Conservation (phyloP, 2,113 vertebrate species). For the Andinoacara biseriatus region DNA sequence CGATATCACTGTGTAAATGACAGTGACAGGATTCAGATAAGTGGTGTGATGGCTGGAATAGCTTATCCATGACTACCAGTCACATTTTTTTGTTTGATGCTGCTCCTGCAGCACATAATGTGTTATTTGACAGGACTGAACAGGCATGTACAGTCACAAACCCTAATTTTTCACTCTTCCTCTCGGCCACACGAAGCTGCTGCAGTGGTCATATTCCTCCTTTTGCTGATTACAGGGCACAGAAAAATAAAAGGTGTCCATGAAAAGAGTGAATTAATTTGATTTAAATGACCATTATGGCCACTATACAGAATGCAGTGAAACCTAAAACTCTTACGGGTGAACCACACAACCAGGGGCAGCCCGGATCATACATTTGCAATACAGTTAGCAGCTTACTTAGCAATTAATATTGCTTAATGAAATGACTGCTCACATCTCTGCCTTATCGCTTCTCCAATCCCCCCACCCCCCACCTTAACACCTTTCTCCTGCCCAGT, state of each 20-base stretch:
- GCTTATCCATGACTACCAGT: conserved; percentile 38
- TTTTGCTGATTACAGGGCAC: background rate
- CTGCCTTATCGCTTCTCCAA: conserved; percentile 26
- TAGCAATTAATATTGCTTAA: conserved; percentile 38
- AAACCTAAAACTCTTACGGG: background rate
- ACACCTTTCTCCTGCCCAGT: conserved; percentile 32
- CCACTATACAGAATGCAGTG: background rate
- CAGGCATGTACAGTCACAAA: conserved; percentile 19
- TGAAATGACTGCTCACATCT: conserved; percentile 48
- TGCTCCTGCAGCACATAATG: conserved; percentile 3
- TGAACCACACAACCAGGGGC: background rate
- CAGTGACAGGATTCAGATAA: conserved; percentile 46
- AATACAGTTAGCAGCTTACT: conserved; percentile 30
- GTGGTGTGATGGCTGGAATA: conserved; percentile 39
- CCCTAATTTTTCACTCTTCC: conserved; percentile 8
- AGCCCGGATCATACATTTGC: background rate
- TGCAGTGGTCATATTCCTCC: background rate
- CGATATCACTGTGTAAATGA: conserved; percentile 41
- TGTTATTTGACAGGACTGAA: conserved; percentile 16
- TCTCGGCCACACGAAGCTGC: background rate
- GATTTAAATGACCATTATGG: background rate
- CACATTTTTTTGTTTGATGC: conserved; percentile 10
- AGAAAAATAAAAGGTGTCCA: background rate
- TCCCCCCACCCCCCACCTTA: conserved; percentile 17
- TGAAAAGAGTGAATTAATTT: background rate